These are phyloP conservation scores for Eptatretus burgeri DNA, from an alignment of 2,113 vertebrate genomes.

Conservation along the genomic window DNA sequence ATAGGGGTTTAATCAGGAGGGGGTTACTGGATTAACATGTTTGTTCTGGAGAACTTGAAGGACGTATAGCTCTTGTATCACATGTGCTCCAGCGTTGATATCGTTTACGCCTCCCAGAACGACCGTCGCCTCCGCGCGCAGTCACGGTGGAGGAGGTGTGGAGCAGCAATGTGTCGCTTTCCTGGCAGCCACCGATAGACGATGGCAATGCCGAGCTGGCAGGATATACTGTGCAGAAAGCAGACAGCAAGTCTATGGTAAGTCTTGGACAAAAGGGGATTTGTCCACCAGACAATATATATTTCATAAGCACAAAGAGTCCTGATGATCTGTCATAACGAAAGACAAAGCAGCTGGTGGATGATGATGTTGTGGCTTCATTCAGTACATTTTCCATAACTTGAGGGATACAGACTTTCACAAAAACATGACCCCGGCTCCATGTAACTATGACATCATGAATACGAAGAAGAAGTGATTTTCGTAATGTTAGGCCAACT, in stretches of 20 bases:
- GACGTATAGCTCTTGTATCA: too few relatives aligned
- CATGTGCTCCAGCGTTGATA: too few relatives aligned
- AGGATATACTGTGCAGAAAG: constrained; percentile 43
- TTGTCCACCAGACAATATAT: not conserved
- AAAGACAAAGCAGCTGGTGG: not conserved
- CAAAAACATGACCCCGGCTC: too few relatives aligned
- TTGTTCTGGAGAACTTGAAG: too few relatives aligned
- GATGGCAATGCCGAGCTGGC: constrained; percentile 43
- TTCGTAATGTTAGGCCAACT: too few relatives aligned
- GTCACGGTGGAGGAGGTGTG: constrained; percentile 43
- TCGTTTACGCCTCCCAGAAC: constrained; percentile 21
- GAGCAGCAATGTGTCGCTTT: constrained; percentile 44
- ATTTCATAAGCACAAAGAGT: not conserved
- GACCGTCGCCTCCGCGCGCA: constrained; percentile 26
- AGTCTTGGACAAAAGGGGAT: constrained; percentile 11
- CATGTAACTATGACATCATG: too few relatives aligned
- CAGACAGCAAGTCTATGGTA: constrained; percentile 54
- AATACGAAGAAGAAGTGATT: too few relatives aligned
- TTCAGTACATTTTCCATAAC: not conserved
- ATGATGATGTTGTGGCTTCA: not conserved
- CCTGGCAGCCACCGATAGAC: constrained; percentile 48
- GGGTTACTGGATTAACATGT: too few relatives aligned
- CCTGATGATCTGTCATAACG: not conserved
- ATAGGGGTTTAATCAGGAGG: too few relatives aligned
- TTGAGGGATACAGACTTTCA: not conserved